Evolutionary conservation across 1,140 invertebrate species (phyloP), one percentile per base, ranked within the genome.

Genomic region (Orussus abietinus): DNA sequence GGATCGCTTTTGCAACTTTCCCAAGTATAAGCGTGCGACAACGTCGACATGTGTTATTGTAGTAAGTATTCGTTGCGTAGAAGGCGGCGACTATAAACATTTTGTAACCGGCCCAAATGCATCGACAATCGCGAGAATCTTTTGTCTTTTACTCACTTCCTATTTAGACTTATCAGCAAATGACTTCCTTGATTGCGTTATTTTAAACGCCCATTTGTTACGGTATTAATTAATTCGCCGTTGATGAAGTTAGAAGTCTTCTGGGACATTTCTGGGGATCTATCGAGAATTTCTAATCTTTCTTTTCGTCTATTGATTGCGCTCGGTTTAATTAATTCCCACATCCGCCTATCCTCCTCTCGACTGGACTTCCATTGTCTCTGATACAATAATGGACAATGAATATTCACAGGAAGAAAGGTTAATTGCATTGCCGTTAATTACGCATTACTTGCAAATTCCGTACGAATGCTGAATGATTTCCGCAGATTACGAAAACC

Each of bases 1-100:
- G 53, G 69, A 67, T 66, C 52, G 54, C 42, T 70, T 62, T 64
- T 58, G 63, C 51, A 59, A 69, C 59, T 55, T 69, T 68, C 65
- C 58, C 65, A 68, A 55, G 58, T 57, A n/a, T n/a, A n/a, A 47
- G 47, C 41, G 50, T 46, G 42, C 47, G 45, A 44, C 47, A 33
- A 33, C 22, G 22, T 7, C 6, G 22, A 25, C 22, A n/a, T n/a
- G 6, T 25, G 6, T n/a, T 25, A n/a, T 25, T n/a, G 6, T n/a
- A n/a, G 6, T 25, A 25, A n/a, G n/a, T 25, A 7, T 49, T 55
- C 38, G 37, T 39, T 38, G 22, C 30, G 31, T 34, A 50, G 33
- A 46, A 55, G 47, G 38, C 45, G 38, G 22, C n/a, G n/a, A n/a
- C n/a, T n/a, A n/a, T n/a, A n/a, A n/a, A n/a, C n/a, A n/a, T n/a